phyloP scores from a whole-genome alignment of 2,113 vertebrate genomes.

The Pachyramphus minor region DNA sequence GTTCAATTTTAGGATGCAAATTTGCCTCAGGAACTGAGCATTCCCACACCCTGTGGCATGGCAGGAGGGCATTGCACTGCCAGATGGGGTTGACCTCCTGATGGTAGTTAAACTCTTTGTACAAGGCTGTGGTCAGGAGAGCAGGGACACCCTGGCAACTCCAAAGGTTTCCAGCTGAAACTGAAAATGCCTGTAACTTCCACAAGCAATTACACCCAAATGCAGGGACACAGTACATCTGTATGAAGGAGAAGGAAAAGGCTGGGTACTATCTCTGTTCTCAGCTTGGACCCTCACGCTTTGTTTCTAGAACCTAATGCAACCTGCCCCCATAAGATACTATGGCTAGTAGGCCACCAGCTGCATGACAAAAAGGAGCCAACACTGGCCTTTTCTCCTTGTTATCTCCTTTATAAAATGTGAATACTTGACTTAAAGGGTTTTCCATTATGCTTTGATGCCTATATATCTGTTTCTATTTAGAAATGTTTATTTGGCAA shows the following conservation, averaged over 20 bases:
- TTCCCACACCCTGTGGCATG: background rate
- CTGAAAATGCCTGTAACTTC: background rate
- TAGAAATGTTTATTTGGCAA: background rate
- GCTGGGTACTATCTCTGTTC: background rate
- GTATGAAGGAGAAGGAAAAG: background rate
- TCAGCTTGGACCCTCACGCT: background rate
- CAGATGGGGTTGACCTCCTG: background rate
- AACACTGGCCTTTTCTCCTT: background rate
- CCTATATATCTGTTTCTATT: background rate
- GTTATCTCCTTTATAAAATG: background rate
- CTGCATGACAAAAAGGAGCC: background rate
- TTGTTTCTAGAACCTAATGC: background rate
- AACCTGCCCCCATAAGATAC: background rate
- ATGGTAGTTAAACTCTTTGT: background rate
- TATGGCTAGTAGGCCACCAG: background rate
- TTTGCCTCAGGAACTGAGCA: background rate
- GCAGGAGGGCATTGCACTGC: background rate
- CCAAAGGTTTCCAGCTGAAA: background rate
- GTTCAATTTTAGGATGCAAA: background rate
- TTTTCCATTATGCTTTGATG: background rate
- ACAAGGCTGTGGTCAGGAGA: accelerated
- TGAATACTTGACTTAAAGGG: background rate
- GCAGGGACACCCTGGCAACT: background rate
- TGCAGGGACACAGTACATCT: accelerated
- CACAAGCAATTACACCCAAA: background rate